phyloP scores from a whole-genome alignment of 92 coral and sea anemone species.

The Palythoa caribaeorum region DNA sequence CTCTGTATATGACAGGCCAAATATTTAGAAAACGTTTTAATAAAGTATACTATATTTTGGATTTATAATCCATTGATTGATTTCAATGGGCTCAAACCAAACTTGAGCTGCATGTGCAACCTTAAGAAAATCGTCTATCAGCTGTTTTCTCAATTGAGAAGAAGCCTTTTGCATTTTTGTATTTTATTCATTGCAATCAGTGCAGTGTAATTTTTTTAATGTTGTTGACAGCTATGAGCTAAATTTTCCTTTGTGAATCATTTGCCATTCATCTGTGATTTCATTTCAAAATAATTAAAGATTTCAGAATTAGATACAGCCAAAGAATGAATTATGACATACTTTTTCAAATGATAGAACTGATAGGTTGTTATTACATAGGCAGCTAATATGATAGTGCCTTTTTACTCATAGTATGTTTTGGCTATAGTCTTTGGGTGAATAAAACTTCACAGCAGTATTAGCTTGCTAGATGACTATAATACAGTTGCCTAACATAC shows the following conservation, averaged over 20 bases:
- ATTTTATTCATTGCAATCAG: neutral
- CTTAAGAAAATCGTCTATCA: neutral
- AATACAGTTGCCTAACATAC: too few relatives aligned
- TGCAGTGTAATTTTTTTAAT: neutral
- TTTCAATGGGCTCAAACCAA: slow-evolving; percentile 1
- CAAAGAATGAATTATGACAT: neutral
- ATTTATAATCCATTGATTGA: neutral
- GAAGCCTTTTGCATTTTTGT: neutral
- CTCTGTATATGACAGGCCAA: neutral
- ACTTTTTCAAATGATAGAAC: neutral
- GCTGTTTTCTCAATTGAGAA: neutral
- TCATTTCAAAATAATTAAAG: neutral
- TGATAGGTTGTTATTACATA: neutral
- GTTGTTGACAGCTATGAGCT: neutral
- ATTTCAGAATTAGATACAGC: neutral
- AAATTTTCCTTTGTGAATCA: neutral
- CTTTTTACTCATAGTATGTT: neutral
- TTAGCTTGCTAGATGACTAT: neutral
- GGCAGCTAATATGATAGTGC: neutral
- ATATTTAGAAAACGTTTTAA: neutral
- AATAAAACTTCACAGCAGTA: neutral
- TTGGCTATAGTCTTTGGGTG: neutral
- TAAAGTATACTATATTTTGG: neutral
- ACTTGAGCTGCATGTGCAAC: neutral
- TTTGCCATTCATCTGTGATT: neutral